Evolutionary conservation across 53 echinoderm and acorn worm species (phyloP).

Genomic region (Holothuria leucospilota): DNA sequence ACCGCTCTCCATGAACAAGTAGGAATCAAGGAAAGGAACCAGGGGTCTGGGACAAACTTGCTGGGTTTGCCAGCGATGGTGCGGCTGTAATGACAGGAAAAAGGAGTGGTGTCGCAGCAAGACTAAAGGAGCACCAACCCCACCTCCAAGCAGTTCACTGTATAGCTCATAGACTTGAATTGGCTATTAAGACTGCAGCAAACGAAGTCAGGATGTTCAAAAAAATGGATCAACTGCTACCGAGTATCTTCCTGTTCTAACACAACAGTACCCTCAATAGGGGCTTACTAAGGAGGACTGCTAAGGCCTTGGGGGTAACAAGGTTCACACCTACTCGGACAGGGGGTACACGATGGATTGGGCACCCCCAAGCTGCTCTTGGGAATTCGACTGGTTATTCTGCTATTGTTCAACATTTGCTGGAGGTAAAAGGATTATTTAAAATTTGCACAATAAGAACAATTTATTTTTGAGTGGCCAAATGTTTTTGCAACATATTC

Average conservation of each 20-base stretch:
- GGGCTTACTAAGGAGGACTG: conserved; percentile 7
- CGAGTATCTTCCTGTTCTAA: not conserved
- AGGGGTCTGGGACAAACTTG: conserved; percentile 3
- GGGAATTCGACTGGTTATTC: not conserved
- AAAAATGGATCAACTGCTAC: not conserved
- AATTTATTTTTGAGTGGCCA: too few relatives aligned
- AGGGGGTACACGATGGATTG: conserved; percentile 28
- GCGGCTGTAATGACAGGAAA: conserved; percentile 74
- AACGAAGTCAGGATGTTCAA: not conserved
- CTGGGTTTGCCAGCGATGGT: conserved; percentile 62
- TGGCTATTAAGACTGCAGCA: conserved; percentile 13
- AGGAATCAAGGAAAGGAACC: not conserved
- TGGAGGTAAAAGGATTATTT: not conserved
- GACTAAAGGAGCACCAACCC: conserved; percentile 7
- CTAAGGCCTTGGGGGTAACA: not conserved
- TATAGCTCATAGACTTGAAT: conserved; percentile 1
- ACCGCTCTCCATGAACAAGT: not conserved
- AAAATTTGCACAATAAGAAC: too few relatives aligned
- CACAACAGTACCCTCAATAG: conserved; percentile 33
- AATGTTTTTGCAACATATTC: not conserved
- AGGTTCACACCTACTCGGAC: not conserved
- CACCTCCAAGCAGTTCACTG: not conserved
- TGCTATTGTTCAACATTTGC: conserved; percentile 13
- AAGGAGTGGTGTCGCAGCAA: conserved; percentile 53
- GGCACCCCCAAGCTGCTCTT: not conserved